phyloP scores from a whole-genome alignment of 2,113 vertebrate species.

The Lepidothrix coronata region DNA sequence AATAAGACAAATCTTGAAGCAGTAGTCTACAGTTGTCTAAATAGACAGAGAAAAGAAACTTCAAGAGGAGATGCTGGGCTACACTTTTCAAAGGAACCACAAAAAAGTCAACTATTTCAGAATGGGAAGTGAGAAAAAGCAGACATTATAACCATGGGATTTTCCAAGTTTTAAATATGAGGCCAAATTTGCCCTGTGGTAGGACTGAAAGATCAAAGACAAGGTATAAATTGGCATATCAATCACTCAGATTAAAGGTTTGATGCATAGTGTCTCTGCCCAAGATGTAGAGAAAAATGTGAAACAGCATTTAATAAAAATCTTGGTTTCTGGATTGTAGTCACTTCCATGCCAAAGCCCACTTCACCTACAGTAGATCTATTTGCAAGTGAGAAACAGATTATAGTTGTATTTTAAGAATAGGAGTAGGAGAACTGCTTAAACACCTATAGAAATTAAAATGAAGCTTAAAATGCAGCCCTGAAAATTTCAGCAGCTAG shows the following conservation, averaged over 20 bases:
- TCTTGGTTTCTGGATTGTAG: not conserved
- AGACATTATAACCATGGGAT: slow-evolving; percentile 4
- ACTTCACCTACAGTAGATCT: not conserved
- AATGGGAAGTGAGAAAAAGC: slow-evolving; percentile 42
- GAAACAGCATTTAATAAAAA: not conserved
- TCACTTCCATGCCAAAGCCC: not conserved
- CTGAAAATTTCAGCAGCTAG: not conserved
- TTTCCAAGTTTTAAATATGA: slow-evolving; percentile 41
- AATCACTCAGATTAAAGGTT: not conserved
- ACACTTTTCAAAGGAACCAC: slow-evolving; percentile 35
- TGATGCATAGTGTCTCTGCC: not conserved
- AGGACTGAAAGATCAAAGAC: slow-evolving; percentile 21
- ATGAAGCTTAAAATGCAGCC: not conserved
- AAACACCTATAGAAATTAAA: not conserved
- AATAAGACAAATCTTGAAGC: not conserved
- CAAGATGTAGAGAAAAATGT: not conserved
- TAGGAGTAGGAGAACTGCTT: not conserved
- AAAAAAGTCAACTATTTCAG: slow-evolving; percentile 30
- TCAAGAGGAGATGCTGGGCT: not conserved
- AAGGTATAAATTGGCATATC: not conserved
- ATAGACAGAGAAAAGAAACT: not conserved
- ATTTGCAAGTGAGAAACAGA: not conserved
- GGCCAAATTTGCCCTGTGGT: not conserved
- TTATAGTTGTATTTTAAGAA: not conserved
- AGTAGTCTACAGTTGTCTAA: not conserved